A percentile compares a stretch with the other conserved stretches of the same genome.
Evolutionary conservation across 1,140 invertebrate species (phyloP).

Genomic region (Pseudomyrmex cubaensis): DNA sequence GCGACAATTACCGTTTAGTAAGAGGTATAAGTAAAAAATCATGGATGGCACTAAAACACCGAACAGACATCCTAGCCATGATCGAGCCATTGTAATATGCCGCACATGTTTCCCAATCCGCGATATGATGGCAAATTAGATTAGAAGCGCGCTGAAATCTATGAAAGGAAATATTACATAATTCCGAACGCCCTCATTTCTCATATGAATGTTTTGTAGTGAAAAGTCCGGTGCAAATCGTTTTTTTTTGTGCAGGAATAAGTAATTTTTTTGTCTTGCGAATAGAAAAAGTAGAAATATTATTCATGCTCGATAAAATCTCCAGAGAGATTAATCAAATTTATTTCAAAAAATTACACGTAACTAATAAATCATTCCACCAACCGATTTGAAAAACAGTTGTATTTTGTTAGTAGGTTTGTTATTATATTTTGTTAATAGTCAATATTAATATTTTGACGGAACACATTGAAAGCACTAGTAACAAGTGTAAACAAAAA

Average conservation of each 20-base stretch:
- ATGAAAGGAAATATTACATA: conserved; percentile 37
- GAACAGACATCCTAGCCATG: conserved; percentile 81
- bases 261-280: no score
- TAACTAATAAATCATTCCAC: no score
- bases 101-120: conserved; percentile 77
- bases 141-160: conserved; percentile 43
- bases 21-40: conserved; percentile 79
- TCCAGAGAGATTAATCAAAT: no score
- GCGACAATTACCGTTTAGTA: conserved; percentile 78
- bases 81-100: conserved; percentile 79
- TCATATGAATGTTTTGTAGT: not conserved
- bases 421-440: not conserved
- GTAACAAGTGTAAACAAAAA: not conserved
- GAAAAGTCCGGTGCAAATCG: conserved; percentile 8
- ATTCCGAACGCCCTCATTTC: not conserved
- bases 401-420: not conserved
- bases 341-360: no score
- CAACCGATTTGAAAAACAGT: not conserved
- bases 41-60: conserved; percentile 74
- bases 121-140: conserved; percentile 61
- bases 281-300: no score
- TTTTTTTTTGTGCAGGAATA: no score
- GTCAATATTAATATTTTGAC: conserved; percentile 1
- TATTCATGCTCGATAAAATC: no score
- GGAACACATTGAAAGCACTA: not conserved